Evolutionary conservation across 2,888 invertebrate genomes (phyloP).

Genomic region (Ectobius pallidus): DNA sequence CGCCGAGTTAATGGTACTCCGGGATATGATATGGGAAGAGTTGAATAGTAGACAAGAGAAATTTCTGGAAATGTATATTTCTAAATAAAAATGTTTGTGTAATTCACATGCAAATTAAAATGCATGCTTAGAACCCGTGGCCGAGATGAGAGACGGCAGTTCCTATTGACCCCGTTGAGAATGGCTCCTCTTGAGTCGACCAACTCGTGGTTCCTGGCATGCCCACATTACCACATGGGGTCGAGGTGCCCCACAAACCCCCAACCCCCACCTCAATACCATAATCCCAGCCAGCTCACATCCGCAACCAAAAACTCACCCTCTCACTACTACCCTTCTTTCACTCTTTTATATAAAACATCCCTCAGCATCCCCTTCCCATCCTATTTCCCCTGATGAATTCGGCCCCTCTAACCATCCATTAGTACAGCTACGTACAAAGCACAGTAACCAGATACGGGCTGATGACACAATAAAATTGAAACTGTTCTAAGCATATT

Average conservation of each 20-base stretch:
- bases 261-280: slow-evolving; percentile 34
- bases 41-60: too few relatives aligned
- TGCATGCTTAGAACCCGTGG: not conserved
- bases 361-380: slow-evolving; percentile 23
- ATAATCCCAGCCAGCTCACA: slow-evolving; percentile 39
- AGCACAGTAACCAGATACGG: slow-evolving; percentile 18
- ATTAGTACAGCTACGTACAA: slow-evolving; percentile 26
- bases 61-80: too few relatives aligned
- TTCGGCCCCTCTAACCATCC: slow-evolving; percentile 27
- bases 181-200: slow-evolving; percentile 1
- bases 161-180: not conserved
- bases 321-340: slow-evolving; percentile 38
- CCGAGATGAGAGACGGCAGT: not conserved
- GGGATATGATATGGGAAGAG: too few relatives aligned
- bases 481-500: too few relatives aligned
- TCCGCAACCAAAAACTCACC: slow-evolving; percentile 41
- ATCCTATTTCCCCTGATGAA: slow-evolving; percentile 32
- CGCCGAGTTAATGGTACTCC: too few relatives aligned
- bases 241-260: slow-evolving; percentile 33
- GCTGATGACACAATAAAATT: too few relatives aligned
- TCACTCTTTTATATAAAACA: slow-evolving; percentile 41
- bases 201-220: slow-evolving; percentile 23
- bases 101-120: too few relatives aligned
- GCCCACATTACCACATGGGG: slow-evolving; percentile 29
- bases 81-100: too few relatives aligned